These are phyloP conservation scores for Corythaeola cristata DNA, from an alignment of 2,113 vertebrate species.

Conservation along the genomic window DNA sequence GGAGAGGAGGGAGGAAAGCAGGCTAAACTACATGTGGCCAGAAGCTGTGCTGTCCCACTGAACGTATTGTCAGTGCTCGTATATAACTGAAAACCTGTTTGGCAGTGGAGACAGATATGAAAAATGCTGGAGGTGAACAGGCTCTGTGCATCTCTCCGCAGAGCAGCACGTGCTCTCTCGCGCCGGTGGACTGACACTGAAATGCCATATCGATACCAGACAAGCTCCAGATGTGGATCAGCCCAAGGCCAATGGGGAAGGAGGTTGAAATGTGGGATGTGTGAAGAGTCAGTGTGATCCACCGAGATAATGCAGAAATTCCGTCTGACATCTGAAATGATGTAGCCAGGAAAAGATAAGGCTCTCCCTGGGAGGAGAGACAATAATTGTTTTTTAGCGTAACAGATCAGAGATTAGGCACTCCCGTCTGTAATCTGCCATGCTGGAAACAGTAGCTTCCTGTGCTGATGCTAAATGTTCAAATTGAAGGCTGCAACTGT, in stretches of 20 bases:
- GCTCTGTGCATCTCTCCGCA: not conserved
- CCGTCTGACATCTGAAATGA: slow-evolving; percentile 58
- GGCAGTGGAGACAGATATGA: not conserved
- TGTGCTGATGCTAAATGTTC: slow-evolving; percentile 39
- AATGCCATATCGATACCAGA: not conserved
- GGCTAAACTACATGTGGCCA: not conserved
- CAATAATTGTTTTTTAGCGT: slow-evolving; percentile 73
- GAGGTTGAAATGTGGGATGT: not conserved
- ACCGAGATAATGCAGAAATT: slow-evolving; percentile 63
- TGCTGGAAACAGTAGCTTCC: slow-evolving; percentile 65
- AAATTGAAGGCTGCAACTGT: slow-evolving; percentile 36
- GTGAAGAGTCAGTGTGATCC: slow-evolving; percentile 58
- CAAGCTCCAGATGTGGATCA: not conserved
- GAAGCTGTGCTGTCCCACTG: not conserved
- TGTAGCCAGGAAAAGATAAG: slow-evolving; percentile 58
- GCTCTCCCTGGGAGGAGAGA: slow-evolving; percentile 61
- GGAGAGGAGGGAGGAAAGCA: not conserved
- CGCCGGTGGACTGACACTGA: not conserved
- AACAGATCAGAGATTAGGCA: slow-evolving; percentile 69
- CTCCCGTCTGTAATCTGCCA: slow-evolving; percentile 27
- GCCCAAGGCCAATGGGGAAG: slow-evolving; percentile 4
- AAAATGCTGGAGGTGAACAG: not conserved
- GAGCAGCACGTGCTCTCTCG: not conserved
- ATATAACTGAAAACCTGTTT: not conserved
- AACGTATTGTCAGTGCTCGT: not conserved